phyloP scores from a whole-genome alignment of 1,140 invertebrate genomes.

The Drosophila pruinosa region DNA sequence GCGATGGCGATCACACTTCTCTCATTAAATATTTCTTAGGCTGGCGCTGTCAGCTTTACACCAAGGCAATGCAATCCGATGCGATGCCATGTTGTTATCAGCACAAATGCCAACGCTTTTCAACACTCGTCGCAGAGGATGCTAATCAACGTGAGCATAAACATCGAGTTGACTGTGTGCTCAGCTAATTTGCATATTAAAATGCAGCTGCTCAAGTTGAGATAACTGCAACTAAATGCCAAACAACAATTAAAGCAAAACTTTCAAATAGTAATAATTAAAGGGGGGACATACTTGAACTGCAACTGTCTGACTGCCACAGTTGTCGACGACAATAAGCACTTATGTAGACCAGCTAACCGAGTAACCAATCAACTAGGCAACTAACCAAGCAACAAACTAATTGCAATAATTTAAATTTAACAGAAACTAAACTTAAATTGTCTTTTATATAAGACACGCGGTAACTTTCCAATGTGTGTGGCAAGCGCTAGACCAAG shows the following conservation, averaged over 20 bases:
- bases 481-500: neutral
- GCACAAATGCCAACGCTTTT: constrained; percentile 43
- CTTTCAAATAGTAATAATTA: constrained; percentile 60
- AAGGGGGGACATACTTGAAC: neutral
- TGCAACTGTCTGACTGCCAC: constrained; percentile 3
- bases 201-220: constrained; percentile 40
- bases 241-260: constrained; percentile 61
- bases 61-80: neutral
- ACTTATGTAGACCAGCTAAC: constrained; percentile 27
- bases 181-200: constrained; percentile 66
- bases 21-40: constrained; percentile 25
- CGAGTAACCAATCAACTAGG: constrained; percentile 40
- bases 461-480: constrained; percentile 45
- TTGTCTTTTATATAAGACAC: constrained; percentile 55
- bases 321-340: constrained; percentile 26
- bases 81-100: constrained; percentile 42
- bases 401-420: constrained; percentile 75
- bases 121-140: constrained; percentile 34
- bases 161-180: neutral
- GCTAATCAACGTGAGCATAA: constrained; percentile 41
- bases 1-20: constrained; percentile 10
- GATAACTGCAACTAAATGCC: constrained; percentile 40
- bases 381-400: constrained; percentile 12
- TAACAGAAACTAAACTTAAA: constrained; percentile 39
- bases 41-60: constrained; percentile 7